Evolutionary conservation across 2,888 invertebrate genomes (phyloP).

Genomic region (Hemithea aestivaria): DNA sequence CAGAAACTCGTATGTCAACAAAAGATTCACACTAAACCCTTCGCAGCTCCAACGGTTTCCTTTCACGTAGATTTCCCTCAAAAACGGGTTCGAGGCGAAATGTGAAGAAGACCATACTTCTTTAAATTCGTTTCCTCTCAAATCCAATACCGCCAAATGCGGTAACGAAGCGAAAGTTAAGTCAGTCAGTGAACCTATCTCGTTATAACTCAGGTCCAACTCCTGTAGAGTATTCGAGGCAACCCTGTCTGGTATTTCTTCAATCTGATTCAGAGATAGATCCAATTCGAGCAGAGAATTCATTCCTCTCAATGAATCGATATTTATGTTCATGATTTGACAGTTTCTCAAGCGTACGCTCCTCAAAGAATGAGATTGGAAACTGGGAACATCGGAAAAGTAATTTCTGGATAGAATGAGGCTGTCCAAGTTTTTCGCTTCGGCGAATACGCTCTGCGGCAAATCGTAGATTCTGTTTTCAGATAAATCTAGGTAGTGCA

Average conservation of each 20-base stretch:
- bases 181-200: conserved; percentile 80
- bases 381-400: conserved; percentile 76
- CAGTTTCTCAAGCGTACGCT: conserved; percentile 81
- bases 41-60: conserved; percentile 90
- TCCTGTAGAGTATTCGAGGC: conserved; percentile 79
- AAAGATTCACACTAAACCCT: conserved; percentile 78
- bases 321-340: conserved; percentile 78
- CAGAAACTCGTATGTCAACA: conserved; percentile 80
- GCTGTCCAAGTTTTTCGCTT: conserved; percentile 75
- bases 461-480: conserved; percentile 82
- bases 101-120: conserved; percentile 80
- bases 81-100: conserved; percentile 80
- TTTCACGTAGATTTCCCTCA: conserved; percentile 80
- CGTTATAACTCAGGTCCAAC: conserved; percentile 80
- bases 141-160: conserved; percentile 80
- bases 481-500: conserved; percentile 82
- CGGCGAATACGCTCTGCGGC: conserved; percentile 75
- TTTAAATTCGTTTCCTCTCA: conserved; percentile 85
- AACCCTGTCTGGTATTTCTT: conserved; percentile 78
- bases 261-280: conserved; percentile 83
- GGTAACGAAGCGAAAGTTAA: conserved; percentile 81
- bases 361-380: conserved; percentile 78
- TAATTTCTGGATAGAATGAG: conserved; percentile 84
- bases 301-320: conserved; percentile 73
- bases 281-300: conserved; percentile 79